Percentiles rank a stretch among this genome's conserved stretches.
These are phyloP conservation scores for Lerema accius DNA, from an alignment of 1,140 invertebrate species.

Conservation along the genomic window DNA sequence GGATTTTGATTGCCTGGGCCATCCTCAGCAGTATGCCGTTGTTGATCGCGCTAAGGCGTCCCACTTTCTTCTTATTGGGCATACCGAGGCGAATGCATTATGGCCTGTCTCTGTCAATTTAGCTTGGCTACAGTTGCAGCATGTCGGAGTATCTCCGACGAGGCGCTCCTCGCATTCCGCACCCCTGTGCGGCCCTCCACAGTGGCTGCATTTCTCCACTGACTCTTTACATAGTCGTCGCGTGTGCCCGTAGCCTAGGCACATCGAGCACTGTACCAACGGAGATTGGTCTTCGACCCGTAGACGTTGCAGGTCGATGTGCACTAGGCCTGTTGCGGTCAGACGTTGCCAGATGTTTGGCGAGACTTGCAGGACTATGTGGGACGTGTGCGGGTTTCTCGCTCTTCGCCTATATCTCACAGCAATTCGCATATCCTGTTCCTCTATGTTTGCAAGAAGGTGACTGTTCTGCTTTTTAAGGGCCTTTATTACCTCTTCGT, in stretches of 20 bases:
- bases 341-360: neutral
- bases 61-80: neutral
- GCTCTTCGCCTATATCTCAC: neutral
- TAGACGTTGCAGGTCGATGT: neutral
- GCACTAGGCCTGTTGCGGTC: neutral
- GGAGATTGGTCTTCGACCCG: neutral
- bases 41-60: neutral
- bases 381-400: neutral
- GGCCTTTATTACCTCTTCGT: neutral
- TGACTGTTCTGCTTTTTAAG: neutral
- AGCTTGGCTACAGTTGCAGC: neutral
- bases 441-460: neutral
- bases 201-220: neutral
- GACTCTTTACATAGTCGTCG: neutral
- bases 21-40: neutral
- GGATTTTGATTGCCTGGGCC: no score
- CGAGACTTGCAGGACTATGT: neutral
- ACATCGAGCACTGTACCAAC: neutral
- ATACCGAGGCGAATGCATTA: neutral
- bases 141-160: neutral
- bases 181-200: neutral
- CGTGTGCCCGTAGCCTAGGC: neutral
- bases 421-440: no score
- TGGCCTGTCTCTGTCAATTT: neutral
- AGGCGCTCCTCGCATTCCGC: neutral